A percentile compares a stretch with the other conserved stretches of the same genome.
Conservation (phyloP, 1,140 invertebrate genomes). For the Lethrus apterus region DNA sequence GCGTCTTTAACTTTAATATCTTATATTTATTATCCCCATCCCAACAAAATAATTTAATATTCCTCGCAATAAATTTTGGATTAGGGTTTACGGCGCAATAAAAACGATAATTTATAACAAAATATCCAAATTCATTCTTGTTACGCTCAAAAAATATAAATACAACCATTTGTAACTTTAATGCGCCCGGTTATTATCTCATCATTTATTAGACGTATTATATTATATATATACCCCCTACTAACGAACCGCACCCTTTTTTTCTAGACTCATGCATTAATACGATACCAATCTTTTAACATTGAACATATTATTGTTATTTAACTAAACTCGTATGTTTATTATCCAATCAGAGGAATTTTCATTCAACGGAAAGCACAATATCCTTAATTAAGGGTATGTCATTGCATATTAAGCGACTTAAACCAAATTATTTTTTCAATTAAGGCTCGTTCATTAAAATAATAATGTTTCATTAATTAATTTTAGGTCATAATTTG, state of each 20-base stretch:
- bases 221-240: slow-evolving; percentile 13
- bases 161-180: slow-evolving; percentile 24
- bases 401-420: too few relatives aligned
- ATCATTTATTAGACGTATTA: slow-evolving; percentile 26
- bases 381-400: too few relatives aligned
- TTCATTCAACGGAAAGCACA: too few relatives aligned
- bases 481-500: too few relatives aligned
- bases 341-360: too few relatives aligned
- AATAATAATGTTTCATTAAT: too few relatives aligned
- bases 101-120: slow-evolving; percentile 42
- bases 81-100: slow-evolving; percentile 39
- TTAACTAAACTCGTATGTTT: too few relatives aligned
- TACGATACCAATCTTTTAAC: slow-evolving; percentile 13
- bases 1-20: slow-evolving; percentile 36
- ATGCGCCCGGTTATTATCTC: slow-evolving; percentile 19
- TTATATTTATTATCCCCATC: slow-evolving; percentile 36
- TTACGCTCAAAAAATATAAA: slow-evolving; percentile 16
- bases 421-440: too few relatives aligned
- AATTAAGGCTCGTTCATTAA: too few relatives aligned
- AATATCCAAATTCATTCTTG: slow-evolving; percentile 34
- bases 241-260: slow-evolving; percentile 3
- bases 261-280: slow-evolving; percentile 6
- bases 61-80: slow-evolving; percentile 39
- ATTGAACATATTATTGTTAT: too few relatives aligned
- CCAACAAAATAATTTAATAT: slow-evolving; percentile 41